phyloP scores from a whole-genome alignment of 37 sponge, comb jelly and placozoan species.

The Crambe crambe region DNA sequence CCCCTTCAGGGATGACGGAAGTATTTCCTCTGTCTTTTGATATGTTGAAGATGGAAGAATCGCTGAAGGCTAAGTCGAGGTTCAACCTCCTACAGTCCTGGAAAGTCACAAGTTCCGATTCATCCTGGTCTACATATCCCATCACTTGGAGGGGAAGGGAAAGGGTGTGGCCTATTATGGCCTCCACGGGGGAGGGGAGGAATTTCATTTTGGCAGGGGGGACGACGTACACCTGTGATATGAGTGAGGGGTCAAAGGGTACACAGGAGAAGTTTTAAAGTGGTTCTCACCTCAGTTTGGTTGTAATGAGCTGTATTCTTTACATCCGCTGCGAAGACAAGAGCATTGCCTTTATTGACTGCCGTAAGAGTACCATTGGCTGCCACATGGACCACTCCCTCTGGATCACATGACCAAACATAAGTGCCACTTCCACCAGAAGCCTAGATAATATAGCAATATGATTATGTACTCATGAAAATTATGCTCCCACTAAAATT shows the following conservation, averaged over 20 bases:
- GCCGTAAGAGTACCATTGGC: slow-evolving; percentile 37
- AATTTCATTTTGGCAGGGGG: slow-evolving; percentile 74
- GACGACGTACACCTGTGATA: slow-evolving; percentile 73
- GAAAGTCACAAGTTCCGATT: slow-evolving; percentile 23
- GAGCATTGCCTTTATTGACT: slow-evolving; percentile 28
- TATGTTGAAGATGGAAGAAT: slow-evolving; percentile 54
- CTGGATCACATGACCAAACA: slow-evolving; percentile 72
- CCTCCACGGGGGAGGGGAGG: slow-evolving; percentile 71
- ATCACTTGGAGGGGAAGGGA: slow-evolving; percentile 61
- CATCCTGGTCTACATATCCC: slow-evolving; percentile 4
- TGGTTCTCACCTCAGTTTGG: slow-evolving; percentile 37
- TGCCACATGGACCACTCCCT: slow-evolving; percentile 41
- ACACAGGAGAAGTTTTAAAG: neutral
- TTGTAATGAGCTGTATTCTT: slow-evolving; percentile 58
- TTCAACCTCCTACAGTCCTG: slow-evolving; percentile 43
- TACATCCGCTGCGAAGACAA: slow-evolving; percentile 45
- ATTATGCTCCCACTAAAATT: neutral
- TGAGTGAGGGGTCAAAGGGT: neutral
- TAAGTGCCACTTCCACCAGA: slow-evolving; percentile 84
- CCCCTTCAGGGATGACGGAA: neutral
- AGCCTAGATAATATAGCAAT: slow-evolving; percentile 26
- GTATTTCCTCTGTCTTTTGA: neutral
- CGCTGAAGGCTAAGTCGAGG: slow-evolving; percentile 4
- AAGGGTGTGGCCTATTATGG: slow-evolving; percentile 55
- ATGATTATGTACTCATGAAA: neutral